Conservation (phyloP, 2,797 vertebrate species). For the Acipenser transmontanus region DNA sequence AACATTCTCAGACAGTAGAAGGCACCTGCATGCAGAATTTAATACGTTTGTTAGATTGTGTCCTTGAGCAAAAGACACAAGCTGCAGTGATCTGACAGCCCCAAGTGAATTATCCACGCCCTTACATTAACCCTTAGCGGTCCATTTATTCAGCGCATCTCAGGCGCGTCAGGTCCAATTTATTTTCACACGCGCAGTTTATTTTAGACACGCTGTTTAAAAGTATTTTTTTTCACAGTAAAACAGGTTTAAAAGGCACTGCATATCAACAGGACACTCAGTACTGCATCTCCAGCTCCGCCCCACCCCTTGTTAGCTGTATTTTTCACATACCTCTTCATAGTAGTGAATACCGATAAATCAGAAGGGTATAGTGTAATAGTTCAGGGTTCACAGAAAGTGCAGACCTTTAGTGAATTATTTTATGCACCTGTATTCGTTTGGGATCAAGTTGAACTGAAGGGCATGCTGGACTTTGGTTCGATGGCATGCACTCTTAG, state of each 20-base stretch:
- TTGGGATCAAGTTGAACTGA: slow-evolving; percentile 17
- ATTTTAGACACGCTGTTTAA: too few species aligned
- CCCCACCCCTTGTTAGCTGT: too few species aligned
- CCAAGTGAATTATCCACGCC: not conserved
- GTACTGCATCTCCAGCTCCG: too few species aligned
- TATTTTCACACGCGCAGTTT: too few species aligned
- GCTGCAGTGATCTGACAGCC: not conserved
- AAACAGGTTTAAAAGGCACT: too few species aligned
- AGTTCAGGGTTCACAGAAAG: not conserved
- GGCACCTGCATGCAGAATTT: slow-evolving; percentile 16
- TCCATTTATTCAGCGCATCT: too few species aligned
- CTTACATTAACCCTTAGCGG: not conserved
- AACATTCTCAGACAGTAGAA: not conserved
- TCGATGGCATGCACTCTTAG: slow-evolving; percentile 24
- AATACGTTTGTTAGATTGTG: slow-evolving; percentile 16
- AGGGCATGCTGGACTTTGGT: slow-evolving; percentile 20
- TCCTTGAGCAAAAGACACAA: slow-evolving; percentile 15
- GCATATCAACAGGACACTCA: too few species aligned
- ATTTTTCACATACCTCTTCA: too few species aligned
- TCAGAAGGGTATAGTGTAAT: not conserved
- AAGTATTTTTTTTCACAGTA: too few species aligned
- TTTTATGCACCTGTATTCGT: slow-evolving; percentile 22
- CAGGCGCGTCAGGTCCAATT: too few species aligned
- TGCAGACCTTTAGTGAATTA: slow-evolving; percentile 17
- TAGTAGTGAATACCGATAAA: too few species aligned